Percentiles rank a stretch among this genome's conserved stretches.
phyloP scores from a whole-genome alignment of 2,113 vertebrate genomes.

The Hemibagrus wyckioides region DNA sequence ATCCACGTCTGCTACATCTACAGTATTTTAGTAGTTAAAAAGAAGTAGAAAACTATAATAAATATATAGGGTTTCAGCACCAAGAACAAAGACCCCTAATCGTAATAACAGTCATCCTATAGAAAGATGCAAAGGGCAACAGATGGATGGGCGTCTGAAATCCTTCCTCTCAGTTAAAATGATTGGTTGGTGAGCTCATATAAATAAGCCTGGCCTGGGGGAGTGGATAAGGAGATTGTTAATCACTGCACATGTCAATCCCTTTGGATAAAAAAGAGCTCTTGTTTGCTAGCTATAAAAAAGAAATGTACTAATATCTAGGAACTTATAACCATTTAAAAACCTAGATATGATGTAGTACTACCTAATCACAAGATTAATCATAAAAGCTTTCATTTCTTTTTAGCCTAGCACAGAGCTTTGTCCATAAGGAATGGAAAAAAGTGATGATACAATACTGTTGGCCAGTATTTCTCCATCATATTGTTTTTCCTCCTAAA shows the following conservation, averaged over 20 bases:
- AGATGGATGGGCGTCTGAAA: slow-evolving; percentile 68
- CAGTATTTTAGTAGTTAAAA: not conserved
- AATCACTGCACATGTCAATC: slow-evolving; percentile 71
- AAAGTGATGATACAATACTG: not conserved
- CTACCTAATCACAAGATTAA: not conserved
- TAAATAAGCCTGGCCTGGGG: slow-evolving; percentile 58
- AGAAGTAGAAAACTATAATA: not conserved
- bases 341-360: not conserved
- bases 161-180: slow-evolving; percentile 72
- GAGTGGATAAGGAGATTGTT: slow-evolving; percentile 72
- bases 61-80: not conserved
- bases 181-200: slow-evolving; percentile 69
- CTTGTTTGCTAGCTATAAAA: not conserved
- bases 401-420: not conserved
- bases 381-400: not conserved
- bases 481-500: not conserved
- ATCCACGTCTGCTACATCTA: not conserved
- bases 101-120: not conserved
- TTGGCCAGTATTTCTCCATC: not conserved
- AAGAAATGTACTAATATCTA: not conserved
- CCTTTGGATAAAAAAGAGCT: slow-evolving; percentile 39
- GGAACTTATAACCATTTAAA: not conserved
- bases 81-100: not conserved
- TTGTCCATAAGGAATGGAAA: too few species aligned
- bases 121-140: slow-evolving; percentile 26